Conservation (phyloP, 2,888 invertebrate species). For the Drosophila nr. perissopoda region DNA sequence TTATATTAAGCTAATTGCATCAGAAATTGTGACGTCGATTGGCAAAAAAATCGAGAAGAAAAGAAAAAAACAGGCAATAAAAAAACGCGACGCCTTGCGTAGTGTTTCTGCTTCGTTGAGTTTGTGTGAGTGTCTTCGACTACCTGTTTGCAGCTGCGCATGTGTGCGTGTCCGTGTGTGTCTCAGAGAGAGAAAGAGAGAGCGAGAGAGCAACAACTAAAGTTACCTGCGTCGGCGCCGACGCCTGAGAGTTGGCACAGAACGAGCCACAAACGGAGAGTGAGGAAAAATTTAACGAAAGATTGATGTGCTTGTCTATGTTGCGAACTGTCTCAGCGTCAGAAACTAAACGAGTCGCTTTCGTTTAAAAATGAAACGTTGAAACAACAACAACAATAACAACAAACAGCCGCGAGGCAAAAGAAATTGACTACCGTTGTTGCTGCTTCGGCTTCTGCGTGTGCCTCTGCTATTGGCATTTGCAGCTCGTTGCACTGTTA, state of each 20-base stretch:
- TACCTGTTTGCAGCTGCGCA: constrained; percentile 66
- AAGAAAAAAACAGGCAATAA: constrained; percentile 45
- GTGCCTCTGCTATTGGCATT: constrained; percentile 35
- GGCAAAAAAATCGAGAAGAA: constrained; percentile 11
- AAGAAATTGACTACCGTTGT: constrained; percentile 50
- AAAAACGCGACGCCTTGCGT: constrained; percentile 60
- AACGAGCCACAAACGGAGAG: constrained; percentile 15
- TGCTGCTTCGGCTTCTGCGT: constrained; percentile 14
- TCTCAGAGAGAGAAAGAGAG: constrained; percentile 23
- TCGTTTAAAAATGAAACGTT: constrained; percentile 66
- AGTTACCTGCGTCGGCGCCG: constrained; percentile 46
- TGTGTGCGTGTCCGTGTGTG: constrained; percentile 45
- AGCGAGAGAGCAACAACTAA: constrained; percentile 19
- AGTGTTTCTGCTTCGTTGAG: constrained; percentile 68
- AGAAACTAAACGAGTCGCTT: constrained; percentile 71
- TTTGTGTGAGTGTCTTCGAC: constrained; percentile 53
- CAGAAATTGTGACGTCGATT: constrained; percentile 19
- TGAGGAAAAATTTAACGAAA: constrained; percentile 45
- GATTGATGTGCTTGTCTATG: constrained; percentile 14
- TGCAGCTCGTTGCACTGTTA: constrained; percentile 59
- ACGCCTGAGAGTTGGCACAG: constrained; percentile 39
- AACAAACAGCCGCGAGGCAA: constrained; percentile 49
- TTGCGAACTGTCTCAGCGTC: constrained; percentile 34
- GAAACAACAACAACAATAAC: constrained; percentile 38
- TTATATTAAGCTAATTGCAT: not conserved